phyloP scores from a whole-genome alignment of 2,113 vertebrate species.

The Dipodomys stephensi region DNA sequence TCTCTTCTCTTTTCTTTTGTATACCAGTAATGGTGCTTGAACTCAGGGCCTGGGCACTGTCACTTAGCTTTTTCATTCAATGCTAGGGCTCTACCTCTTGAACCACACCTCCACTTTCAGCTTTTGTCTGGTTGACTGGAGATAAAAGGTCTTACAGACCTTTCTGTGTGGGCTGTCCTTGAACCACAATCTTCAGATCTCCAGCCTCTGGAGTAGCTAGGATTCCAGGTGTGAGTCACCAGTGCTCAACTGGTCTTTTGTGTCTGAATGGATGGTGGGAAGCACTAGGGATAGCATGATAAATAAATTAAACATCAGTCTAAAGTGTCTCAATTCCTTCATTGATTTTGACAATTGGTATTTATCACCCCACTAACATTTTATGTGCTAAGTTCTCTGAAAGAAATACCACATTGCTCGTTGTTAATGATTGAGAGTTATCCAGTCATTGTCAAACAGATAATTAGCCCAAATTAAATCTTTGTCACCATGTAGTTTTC shows the following conservation, averaged over 20 bases:
- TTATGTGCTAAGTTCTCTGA: constrained; percentile 1
- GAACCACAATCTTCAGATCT: too few species aligned
- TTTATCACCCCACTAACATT: constrained; percentile 32
- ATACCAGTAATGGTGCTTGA: too few species aligned
- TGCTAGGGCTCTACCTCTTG: too few species aligned
- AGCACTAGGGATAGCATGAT: not conserved
- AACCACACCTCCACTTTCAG: too few species aligned
- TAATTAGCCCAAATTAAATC: constrained; percentile 30
- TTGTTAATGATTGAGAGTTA: constrained; percentile 50
- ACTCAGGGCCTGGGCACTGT: too few species aligned
- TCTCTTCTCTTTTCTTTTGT: too few species aligned
- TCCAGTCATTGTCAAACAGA: not conserved
- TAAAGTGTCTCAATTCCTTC: constrained; percentile 36
- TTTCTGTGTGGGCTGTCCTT: too few species aligned
- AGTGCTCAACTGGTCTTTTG: not conserved
- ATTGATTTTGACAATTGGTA: constrained; percentile 22
- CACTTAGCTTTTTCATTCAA: too few species aligned
- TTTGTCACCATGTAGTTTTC: not conserved
- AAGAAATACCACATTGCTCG: not conserved
- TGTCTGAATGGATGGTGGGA: not conserved
- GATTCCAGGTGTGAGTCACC: too few species aligned
- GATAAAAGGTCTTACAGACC: too few species aligned
- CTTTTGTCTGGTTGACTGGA: too few species aligned
- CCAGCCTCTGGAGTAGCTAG: too few species aligned
- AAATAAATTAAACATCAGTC: constrained; percentile 28